These are phyloP conservation scores for Ctenoplectra terminalis DNA, from an alignment of 1,140 invertebrate species.

Conservation along the genomic window DNA sequence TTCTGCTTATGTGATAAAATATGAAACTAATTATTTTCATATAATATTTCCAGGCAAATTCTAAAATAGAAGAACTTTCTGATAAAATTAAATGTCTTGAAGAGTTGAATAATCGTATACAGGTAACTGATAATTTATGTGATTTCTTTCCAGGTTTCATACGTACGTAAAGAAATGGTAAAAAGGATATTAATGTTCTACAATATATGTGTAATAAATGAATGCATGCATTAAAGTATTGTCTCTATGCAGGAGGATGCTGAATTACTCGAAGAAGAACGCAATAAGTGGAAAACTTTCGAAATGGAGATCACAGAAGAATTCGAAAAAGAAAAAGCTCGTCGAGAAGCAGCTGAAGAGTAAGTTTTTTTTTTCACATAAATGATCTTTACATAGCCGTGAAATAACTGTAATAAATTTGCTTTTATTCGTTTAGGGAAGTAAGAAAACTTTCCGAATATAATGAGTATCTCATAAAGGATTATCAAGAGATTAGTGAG, in stretches of 20 bases:
- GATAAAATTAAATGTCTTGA: conserved; percentile 64
- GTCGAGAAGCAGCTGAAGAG: conserved; percentile 66
- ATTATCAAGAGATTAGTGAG: conserved; percentile 83
- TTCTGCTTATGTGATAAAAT: not conserved
- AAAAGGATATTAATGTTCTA: no score
- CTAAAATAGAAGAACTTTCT: conserved; percentile 62
- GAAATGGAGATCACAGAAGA: conserved; percentile 58
- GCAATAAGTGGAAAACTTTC: conserved; percentile 54
- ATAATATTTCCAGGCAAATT: conserved; percentile 65
- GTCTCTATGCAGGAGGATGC: conserved; percentile 56
- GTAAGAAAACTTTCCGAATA: conserved; percentile 60
- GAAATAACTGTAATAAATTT: not conserved
- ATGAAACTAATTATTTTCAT: not conserved
- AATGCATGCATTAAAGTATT: not conserved
- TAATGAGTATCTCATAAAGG: conserved; percentile 73
- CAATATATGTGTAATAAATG: no score
- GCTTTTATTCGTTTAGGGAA: conserved; percentile 66
- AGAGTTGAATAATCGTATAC: conserved; percentile 51
- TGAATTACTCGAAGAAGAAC: conserved; percentile 61
- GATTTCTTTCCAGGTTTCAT: not conserved
- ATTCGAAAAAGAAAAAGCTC: conserved; percentile 70
- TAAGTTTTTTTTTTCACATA: conserved; percentile 53
- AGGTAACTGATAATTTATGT: conserved; percentile 60
- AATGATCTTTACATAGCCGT: not conserved
- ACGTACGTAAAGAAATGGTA: no score